phyloP scores from a whole-genome alignment of 1,140 invertebrate genomes.

The Cryptotermes secundus region DNA sequence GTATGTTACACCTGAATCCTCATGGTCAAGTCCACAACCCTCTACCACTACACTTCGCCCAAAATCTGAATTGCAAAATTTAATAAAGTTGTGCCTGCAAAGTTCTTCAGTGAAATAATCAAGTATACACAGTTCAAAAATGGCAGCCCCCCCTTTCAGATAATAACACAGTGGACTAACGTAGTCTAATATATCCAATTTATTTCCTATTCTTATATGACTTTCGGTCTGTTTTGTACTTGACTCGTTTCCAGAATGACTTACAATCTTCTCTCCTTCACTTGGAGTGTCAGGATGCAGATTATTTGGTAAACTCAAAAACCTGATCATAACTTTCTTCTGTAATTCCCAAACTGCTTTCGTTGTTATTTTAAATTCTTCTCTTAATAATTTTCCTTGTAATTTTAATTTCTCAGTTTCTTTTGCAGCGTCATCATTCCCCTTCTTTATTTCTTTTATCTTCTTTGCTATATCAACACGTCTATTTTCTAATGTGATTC shows the following conservation, averaged over 20 bases:
- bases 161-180: slow-evolving; percentile 60
- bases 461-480: slow-evolving; percentile 42
- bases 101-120: slow-evolving; percentile 55
- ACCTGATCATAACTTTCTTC: slow-evolving; percentile 55
- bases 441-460: slow-evolving; percentile 44
- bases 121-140: slow-evolving; percentile 62
- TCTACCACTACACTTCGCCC: slow-evolving; percentile 64
- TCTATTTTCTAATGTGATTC: slow-evolving; percentile 48
- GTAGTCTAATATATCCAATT: slow-evolving; percentile 57
- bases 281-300: slow-evolving; percentile 62
- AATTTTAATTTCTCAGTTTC: slow-evolving; percentile 50
- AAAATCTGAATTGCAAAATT: slow-evolving; percentile 67
- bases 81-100: slow-evolving; percentile 50
- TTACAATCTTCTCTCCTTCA: slow-evolving; percentile 48
- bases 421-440: slow-evolving; percentile 46
- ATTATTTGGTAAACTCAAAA: slow-evolving; percentile 63
- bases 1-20: slow-evolving; percentile 53
- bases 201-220: slow-evolving; percentile 60
- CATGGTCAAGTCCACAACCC: slow-evolving; percentile 61
- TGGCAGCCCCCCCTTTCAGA: slow-evolving; percentile 59
- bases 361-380: slow-evolving; percentile 60
- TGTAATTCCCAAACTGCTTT: slow-evolving; percentile 59
- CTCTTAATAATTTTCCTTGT: slow-evolving; percentile 55
- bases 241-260: slow-evolving; percentile 46
- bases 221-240: slow-evolving; percentile 40